phyloP scores from a whole-genome alignment of 1,140 invertebrate genomes.

The Drosophila prosaltans region DNA sequence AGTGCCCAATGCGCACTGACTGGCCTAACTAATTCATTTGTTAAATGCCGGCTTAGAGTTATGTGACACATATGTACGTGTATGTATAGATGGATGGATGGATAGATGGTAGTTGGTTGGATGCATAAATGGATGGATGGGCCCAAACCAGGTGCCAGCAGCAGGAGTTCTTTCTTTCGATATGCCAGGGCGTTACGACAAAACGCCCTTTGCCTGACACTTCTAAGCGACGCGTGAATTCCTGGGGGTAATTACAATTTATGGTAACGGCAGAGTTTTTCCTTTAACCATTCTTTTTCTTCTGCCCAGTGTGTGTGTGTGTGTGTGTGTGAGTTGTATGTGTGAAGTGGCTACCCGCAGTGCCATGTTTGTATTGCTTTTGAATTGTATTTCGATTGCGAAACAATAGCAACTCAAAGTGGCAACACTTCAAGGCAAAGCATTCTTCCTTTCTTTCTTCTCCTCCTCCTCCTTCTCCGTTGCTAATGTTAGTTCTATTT shows the following conservation, averaged over 20 bases:
- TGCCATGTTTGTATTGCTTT: conserved; percentile 76
- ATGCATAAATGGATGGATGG: conserved; percentile 1
- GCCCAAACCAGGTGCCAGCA: conserved; percentile 57
- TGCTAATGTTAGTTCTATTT: conserved; percentile 49
- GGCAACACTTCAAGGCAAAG: conserved; percentile 27
- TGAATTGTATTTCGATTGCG: conserved; percentile 77
- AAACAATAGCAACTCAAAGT: conserved; percentile 56
- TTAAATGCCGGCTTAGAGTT: conserved; percentile 44
- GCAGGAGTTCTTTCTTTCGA: conserved; percentile 27
- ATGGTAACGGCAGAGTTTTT: conserved; percentile 58
- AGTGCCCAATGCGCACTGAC: conserved; percentile 28
- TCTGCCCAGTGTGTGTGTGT: conserved; percentile 16
- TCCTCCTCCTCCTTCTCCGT: conserved; percentile 20
- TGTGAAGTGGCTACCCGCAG: conserved; percentile 73
- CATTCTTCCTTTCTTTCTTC: not conserved
- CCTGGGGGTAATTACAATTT: conserved; percentile 69
- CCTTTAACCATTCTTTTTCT: conserved; percentile 24
- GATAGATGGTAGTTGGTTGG: not conserved
- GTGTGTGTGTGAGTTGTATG: conserved; percentile 18
- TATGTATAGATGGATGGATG: not conserved
- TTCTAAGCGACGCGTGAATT: conserved; percentile 68
- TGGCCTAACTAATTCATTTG: conserved; percentile 55
- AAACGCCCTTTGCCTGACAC: conserved; percentile 58
- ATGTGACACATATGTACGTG: conserved; percentile 67
- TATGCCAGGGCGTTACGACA: conserved; percentile 52